Percentiles rank a stretch among this genome's conserved stretches.
Evolutionary conservation across 2,888 invertebrate genomes (phyloP).

Genomic region (Clunio marinus): DNA sequence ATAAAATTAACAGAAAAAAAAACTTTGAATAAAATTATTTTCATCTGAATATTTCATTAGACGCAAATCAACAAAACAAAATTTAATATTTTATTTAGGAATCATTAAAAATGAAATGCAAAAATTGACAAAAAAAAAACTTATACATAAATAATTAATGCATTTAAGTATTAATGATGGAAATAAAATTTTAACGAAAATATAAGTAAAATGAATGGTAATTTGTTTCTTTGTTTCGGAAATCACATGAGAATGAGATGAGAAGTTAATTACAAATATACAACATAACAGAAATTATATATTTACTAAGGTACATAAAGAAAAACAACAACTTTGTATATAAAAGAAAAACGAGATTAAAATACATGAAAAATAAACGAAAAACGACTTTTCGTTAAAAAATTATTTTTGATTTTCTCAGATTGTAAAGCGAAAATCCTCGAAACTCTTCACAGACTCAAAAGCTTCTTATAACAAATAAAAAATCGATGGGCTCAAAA

Average conservation of each 20-base stretch:
- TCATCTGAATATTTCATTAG: neutral
- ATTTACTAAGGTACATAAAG: slow-evolving; percentile 12
- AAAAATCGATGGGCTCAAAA: neutral
- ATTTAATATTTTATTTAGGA: slow-evolving; percentile 16
- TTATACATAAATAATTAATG: slow-evolving; percentile 29
- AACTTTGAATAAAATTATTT: neutral
- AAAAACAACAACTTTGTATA: slow-evolving; percentile 4
- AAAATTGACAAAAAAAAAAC: neutral
- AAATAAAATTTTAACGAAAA: too few relatives aligned
- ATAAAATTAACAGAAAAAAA: neutral
- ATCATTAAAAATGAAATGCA: slow-evolving; percentile 20
- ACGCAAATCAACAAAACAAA: neutral
- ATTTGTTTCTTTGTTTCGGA: slow-evolving; percentile 14
- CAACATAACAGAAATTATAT: slow-evolving; percentile 10
- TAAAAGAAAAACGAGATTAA: slow-evolving; percentile 17
- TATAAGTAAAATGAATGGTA: slow-evolving; percentile 18
- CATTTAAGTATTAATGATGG: slow-evolving; percentile 1
- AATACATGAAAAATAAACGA: neutral
- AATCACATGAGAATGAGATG: neutral
- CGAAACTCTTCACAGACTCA: too few relatives aligned
- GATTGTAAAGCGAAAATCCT: neutral
- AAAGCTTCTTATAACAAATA: too few relatives aligned
- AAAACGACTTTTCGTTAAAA: neutral
- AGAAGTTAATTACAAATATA: slow-evolving; percentile 14
- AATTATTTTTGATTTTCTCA: neutral